Evolutionary conservation across 2,797 vertebrate species (phyloP).

Genomic region (Pangasius krempfi): DNA sequence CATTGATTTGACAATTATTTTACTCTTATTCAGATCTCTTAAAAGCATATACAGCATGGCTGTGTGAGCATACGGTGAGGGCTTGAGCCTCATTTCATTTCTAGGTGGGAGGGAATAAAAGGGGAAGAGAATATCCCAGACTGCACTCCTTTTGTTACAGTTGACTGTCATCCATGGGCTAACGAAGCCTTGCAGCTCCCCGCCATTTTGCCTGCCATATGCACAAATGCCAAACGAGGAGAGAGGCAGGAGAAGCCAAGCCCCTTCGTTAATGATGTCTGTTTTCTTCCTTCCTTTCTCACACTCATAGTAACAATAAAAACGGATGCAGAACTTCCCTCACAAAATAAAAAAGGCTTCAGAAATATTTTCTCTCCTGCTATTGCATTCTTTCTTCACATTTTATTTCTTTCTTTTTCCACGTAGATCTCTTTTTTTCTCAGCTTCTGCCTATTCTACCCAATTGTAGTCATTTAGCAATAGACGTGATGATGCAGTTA

Average conservation of each 20-base stretch:
- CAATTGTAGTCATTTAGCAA: background rate
- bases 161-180: conserved; percentile 65
- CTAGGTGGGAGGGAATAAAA: conserved; percentile 37
- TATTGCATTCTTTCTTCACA: conserved; percentile 25
- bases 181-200: conserved; percentile 63
- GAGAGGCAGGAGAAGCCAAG: conserved; percentile 58
- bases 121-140: conserved; percentile 51
- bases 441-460: background rate
- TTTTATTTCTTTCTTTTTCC: conserved; percentile 9
- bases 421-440: background rate
- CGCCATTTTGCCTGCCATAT: conserved; percentile 64
- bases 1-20: background rate
- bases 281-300: conserved; percentile 38
- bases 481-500: background rate
- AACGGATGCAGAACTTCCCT: conserved; percentile 10
- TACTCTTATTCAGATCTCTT: background rate
- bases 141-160: conserved; percentile 62
- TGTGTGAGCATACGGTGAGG: conserved; percentile 11
- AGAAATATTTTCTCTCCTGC: conserved; percentile 9
- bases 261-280: conserved; percentile 57
- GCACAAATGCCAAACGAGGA: conserved; percentile 50
- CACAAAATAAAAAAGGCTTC: conserved; percentile 15
- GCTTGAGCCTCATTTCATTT: conserved; percentile 33
- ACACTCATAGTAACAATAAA: conserved; percentile 39
- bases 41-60: background rate